These are phyloP conservation scores for Dendroctonus ponderosae DNA, from an alignment of 1,140 invertebrate species.

Conservation along the genomic window DNA sequence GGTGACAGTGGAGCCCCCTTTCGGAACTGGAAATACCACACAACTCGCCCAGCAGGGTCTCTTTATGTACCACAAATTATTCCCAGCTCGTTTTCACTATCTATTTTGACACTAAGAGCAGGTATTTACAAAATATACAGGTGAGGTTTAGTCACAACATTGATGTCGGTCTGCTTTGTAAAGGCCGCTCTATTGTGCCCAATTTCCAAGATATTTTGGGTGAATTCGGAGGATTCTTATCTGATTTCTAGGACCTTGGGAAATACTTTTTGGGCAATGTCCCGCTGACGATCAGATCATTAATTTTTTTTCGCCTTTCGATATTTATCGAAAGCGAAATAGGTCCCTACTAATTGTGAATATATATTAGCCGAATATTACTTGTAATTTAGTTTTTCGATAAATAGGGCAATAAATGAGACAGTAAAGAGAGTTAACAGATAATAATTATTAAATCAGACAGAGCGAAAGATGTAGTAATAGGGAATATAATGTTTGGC, in stretches of 20 bases:
- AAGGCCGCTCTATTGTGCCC: slow-evolving; percentile 24
- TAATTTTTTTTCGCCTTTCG: not conserved
- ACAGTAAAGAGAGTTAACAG: too few species aligned
- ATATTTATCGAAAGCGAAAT: too few species aligned
- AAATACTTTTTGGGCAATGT: slow-evolving; percentile 13
- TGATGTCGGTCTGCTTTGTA: slow-evolving; percentile 20
- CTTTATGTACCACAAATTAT: slow-evolving; percentile 31
- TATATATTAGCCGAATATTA: too few species aligned
- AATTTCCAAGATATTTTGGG: slow-evolving; percentile 26
- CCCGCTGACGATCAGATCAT: slow-evolving; percentile 9
- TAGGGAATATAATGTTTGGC: too few species aligned
- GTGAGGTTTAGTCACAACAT: slow-evolving; percentile 32
- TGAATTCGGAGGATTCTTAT: slow-evolving; percentile 28
- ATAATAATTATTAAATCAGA: too few species aligned
- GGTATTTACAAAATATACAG: slow-evolving; percentile 37
- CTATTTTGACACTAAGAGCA: slow-evolving; percentile 36
- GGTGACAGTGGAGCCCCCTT: slow-evolving; percentile 33
- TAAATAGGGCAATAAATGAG: too few species aligned
- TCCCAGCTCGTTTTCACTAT: slow-evolving; percentile 23
- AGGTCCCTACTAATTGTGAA: too few species aligned
- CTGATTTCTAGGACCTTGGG: slow-evolving; percentile 29
- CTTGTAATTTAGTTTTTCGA: too few species aligned
- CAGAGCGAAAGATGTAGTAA: too few species aligned
- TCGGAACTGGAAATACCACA: slow-evolving; percentile 30
- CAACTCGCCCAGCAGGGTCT: slow-evolving; percentile 22